phyloP scores from a whole-genome alignment of 1,140 invertebrate genomes.

The Lerema accius region DNA sequence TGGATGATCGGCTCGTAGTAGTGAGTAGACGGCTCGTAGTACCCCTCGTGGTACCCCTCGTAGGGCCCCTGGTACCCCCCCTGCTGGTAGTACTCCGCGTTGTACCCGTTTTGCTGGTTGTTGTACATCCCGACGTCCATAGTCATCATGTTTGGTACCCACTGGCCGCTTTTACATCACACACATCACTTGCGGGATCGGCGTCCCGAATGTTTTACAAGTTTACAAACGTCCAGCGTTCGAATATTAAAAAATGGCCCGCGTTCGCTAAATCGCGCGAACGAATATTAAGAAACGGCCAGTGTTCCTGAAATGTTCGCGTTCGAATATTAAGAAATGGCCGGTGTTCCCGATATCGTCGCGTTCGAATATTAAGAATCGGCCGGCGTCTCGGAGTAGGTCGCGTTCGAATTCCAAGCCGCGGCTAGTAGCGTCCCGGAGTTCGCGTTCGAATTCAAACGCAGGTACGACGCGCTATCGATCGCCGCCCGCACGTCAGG shows the following conservation, averaged over 20 bases:
- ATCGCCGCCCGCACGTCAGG: conserved; percentile 64
- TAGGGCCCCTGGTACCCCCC: conserved; percentile 70
- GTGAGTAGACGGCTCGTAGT: conserved; percentile 64
- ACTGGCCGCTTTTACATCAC: conserved; percentile 56
- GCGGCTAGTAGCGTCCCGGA: conserved; percentile 44
- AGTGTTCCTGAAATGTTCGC: no score
- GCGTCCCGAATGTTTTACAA: neutral
- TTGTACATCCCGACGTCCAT: conserved; percentile 83
- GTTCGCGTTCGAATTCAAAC: conserved; percentile 50
- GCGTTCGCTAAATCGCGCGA: neutral
- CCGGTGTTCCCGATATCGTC: neutral
- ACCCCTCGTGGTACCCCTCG: conserved; percentile 70
- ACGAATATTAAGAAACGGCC: no score
- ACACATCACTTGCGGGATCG: conserved; percentile 63
- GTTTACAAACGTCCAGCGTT: neutral
- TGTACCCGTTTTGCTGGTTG: conserved; percentile 77
- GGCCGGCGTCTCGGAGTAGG: conserved; percentile 39
- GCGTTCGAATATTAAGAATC: conserved; percentile 5
- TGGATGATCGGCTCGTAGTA: conserved; percentile 54
- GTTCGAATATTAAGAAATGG: neutral
- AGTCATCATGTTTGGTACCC: conserved; percentile 79
- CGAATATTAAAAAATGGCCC: neutral
- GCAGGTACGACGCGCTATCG: conserved; percentile 46
- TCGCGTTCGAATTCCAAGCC: conserved; percentile 51
- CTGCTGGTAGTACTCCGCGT: conserved; percentile 75